phyloP scores from a whole-genome alignment of 2,113 vertebrate genomes.

The Pterophyllum scalare region DNA sequence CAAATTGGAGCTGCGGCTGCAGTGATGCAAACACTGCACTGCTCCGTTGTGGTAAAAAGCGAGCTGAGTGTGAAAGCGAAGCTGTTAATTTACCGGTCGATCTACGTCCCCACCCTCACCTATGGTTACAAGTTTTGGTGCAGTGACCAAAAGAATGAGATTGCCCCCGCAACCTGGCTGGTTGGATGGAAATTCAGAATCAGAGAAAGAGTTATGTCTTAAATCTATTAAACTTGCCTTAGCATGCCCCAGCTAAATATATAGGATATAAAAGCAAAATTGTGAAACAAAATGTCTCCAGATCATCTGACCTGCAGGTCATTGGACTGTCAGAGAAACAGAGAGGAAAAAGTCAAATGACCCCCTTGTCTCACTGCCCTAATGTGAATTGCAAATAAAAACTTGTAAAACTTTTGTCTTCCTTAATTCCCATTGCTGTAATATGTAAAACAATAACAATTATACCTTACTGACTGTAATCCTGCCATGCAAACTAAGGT shows the following conservation, averaged over 20 bases:
- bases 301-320: not conserved
- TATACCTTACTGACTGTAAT: not conserved
- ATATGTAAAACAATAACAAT: slow-evolving; percentile 8
- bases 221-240: not conserved
- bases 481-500: slow-evolving; percentile 13
- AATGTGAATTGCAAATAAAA: slow-evolving; percentile 25
- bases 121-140: no score
- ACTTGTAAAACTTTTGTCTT: not conserved
- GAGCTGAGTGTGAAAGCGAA: no score
- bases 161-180: no score
- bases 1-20: no score
- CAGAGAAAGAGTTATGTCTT: not conserved
- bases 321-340: not conserved
- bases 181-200: no score
- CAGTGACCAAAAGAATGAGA: no score
- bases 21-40: no score
- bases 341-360: not conserved
- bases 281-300: not conserved
- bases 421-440: not conserved
- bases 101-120: no score
- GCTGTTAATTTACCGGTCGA: no score
- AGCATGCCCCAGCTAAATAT: not conserved
- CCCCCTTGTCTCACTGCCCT: not conserved
- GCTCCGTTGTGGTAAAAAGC: no score
- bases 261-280: not conserved